Evolutionary conservation across 2,113 vertebrate genomes (phyloP).

Genomic region (Heterochromis multidens): DNA sequence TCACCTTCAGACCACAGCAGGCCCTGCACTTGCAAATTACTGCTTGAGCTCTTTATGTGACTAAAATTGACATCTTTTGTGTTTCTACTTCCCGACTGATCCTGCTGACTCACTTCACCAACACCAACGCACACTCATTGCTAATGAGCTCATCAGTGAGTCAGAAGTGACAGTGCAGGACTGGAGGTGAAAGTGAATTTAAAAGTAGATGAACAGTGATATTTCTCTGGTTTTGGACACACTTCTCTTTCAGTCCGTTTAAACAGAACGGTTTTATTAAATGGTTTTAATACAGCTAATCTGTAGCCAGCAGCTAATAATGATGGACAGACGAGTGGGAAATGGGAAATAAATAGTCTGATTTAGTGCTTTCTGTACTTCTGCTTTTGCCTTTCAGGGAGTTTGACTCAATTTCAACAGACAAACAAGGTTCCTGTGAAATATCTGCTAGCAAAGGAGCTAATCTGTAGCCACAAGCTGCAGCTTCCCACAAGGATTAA

Average conservation of each 20-base stretch:
- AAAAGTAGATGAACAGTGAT: not conserved
- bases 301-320: not conserved
- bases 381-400: not conserved
- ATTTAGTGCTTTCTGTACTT: not conserved
- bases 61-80: not conserved
- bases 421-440: not conserved
- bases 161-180: not conserved
- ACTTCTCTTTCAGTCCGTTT: not conserved
- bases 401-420: not conserved
- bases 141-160: not conserved
- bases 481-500: slow-evolving; percentile 35
- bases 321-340: not conserved
- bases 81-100: not conserved
- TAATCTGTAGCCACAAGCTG: slow-evolving; percentile 20
- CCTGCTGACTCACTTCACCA: not conserved
- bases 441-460: slow-evolving; percentile 1
- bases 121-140: not conserved
- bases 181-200: not conserved
- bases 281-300: not conserved
- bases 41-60: not conserved
- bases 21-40: not conserved
- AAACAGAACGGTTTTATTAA: not conserved
- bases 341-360: not conserved
- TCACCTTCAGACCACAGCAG: not conserved
- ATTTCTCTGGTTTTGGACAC: not conserved